A percentile compares a stretch with the other conserved stretches of the same genome.
phyloP scores from a whole-genome alignment of 2,888 invertebrate species.

The Luperina nickerlii region DNA sequence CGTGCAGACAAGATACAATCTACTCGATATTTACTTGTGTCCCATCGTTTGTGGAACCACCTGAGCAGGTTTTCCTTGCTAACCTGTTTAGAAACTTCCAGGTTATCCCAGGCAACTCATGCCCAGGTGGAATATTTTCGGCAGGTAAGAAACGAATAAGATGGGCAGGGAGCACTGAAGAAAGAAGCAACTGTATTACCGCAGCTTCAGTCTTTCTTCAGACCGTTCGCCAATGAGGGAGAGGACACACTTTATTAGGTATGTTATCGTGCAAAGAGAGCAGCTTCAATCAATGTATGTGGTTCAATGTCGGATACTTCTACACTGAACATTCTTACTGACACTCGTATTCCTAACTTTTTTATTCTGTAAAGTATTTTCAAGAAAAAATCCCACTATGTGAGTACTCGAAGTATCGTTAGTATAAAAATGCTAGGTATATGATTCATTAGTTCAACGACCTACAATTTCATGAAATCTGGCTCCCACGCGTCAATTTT shows the following conservation, averaged over 20 bases:
- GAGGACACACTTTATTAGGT: not conserved
- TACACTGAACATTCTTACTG: not conserved
- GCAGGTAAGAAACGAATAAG: not conserved
- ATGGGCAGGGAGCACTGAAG: not conserved
- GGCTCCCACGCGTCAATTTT: not conserved
- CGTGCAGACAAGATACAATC: not conserved
- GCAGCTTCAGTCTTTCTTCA: not conserved
- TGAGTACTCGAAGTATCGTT: not conserved
- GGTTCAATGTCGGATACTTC: not conserved
- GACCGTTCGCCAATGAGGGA: not conserved
- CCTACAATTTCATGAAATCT: not conserved
- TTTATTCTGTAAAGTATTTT: not conserved
- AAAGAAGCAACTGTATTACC: not conserved
- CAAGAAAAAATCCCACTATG: not conserved
- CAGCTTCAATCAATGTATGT: not conserved
- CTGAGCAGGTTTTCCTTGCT: not conserved
- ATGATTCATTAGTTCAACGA: constrained; percentile 4
- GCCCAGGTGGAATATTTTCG: not conserved
- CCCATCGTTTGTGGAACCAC: not conserved
- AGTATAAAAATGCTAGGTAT: not conserved
- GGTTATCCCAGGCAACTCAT: not conserved
- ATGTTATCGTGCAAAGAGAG: not conserved
- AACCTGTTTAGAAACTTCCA: not conserved
- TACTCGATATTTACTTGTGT: not conserved
- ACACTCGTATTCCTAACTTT: not conserved